Evolutionary conservation across 2,888 invertebrate genomes (phyloP).

Genomic region (Colostygia pectinataria): DNA sequence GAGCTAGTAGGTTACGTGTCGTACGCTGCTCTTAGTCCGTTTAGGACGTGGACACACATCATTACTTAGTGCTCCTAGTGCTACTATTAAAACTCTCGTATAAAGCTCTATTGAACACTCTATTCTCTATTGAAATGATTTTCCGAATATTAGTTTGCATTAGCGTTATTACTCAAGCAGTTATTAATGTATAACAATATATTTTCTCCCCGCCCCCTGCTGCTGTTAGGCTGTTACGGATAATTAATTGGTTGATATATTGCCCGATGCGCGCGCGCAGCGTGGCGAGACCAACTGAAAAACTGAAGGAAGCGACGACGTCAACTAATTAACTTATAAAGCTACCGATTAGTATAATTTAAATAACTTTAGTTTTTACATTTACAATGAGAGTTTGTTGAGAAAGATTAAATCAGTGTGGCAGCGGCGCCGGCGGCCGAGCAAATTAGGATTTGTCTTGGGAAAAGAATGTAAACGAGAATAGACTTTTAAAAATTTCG

Average conservation of each 20-base stretch:
- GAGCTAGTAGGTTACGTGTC: too few relatives aligned
- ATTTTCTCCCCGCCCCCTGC: background rate
- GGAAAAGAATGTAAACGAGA: too few relatives aligned
- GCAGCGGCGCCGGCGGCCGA: too few relatives aligned
- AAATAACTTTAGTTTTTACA: background rate
- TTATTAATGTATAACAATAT: constrained; percentile 12
- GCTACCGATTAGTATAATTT: constrained; percentile 1
- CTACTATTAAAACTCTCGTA: constrained; percentile 1
- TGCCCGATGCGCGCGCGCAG: constrained; percentile 14
- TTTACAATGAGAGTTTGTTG: background rate
- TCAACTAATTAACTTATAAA: constrained; percentile 3
- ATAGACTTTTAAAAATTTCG: too few relatives aligned
- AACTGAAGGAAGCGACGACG: background rate
- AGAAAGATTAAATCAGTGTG: background rate
- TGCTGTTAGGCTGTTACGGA: constrained; percentile 3
- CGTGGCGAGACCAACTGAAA: background rate
- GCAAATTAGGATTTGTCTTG: too few relatives aligned
- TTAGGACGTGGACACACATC: too few relatives aligned
- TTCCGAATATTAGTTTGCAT: background rate
- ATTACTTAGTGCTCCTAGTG: too few relatives aligned
- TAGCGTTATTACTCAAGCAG: background rate
- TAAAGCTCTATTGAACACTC: background rate
- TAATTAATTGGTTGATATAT: constrained; percentile 41
- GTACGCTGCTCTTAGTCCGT: too few relatives aligned
- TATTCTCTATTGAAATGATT: background rate